These are phyloP conservation scores for Octomys mimax DNA, from an alignment of 2,797 vertebrate species.

Conservation along the genomic window DNA sequence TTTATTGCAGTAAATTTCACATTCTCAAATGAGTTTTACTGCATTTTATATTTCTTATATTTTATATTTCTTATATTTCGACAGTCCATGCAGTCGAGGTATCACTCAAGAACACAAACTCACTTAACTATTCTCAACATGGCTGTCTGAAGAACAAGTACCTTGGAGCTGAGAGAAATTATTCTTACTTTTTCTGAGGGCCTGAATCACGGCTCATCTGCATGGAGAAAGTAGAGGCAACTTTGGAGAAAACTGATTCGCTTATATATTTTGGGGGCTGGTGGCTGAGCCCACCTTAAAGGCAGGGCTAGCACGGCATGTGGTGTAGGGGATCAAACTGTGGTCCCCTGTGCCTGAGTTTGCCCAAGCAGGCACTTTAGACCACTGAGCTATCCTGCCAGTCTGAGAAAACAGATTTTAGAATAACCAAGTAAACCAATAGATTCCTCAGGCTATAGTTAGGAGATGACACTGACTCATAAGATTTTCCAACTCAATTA, in stretches of 20 bases:
- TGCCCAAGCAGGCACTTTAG: no score
- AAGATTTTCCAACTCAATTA: constrained; percentile 65
- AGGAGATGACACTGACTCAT: constrained; percentile 73
- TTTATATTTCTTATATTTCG: constrained; percentile 27
- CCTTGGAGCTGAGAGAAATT: background rate
- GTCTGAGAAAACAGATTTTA: constrained; percentile 77
- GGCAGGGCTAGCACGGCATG: no score
- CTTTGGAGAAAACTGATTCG: constrained; percentile 79
- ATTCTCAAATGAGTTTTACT: constrained; percentile 16
- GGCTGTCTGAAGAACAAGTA: constrained; percentile 59
- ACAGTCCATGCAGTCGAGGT: constrained; percentile 52
- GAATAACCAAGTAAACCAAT: constrained; percentile 83
- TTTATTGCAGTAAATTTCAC: constrained; percentile 54
- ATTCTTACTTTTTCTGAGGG: constrained; percentile 70
- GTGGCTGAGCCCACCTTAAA: no score
- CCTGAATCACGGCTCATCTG: constrained; percentile 82
- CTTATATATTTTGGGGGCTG: no score
- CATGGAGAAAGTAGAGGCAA: constrained; percentile 71
- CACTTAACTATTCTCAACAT: constrained; percentile 64
- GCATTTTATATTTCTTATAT: constrained; percentile 40
- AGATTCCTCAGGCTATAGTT: constrained; percentile 74
- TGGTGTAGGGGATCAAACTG: no score
- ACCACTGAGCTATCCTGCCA: no score
- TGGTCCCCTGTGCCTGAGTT: no score
- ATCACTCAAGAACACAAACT: constrained; percentile 44